phyloP scores from a whole-genome alignment of 2,797 vertebrate genomes.

The Neomorphus geoffroyi region DNA sequence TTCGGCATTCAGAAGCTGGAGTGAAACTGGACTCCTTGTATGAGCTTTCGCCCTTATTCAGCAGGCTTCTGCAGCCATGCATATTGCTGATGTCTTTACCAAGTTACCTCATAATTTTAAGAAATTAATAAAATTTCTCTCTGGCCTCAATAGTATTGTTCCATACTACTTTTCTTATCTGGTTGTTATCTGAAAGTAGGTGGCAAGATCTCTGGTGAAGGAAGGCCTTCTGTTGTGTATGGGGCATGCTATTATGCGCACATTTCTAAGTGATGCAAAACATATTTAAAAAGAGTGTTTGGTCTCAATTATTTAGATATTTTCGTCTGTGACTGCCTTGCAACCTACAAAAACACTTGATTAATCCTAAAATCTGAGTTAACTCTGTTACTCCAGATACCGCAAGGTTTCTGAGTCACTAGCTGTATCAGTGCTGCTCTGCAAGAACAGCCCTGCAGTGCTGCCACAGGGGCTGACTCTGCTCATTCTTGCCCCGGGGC shows the following conservation, averaged over 20 bases:
- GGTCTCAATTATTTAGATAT: background rate
- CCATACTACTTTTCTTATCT: background rate
- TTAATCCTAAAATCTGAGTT: background rate
- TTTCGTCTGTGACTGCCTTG: background rate
- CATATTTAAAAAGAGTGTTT: background rate
- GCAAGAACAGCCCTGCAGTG: rapidly evolving
- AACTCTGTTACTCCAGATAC: background rate
- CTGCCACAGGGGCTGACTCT: background rate
- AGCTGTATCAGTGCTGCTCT: background rate
- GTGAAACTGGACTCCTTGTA: background rate
- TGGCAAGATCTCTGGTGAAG: background rate
- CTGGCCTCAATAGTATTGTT: background rate
- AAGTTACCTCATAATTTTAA: background rate
- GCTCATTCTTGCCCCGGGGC: rapidly evolving
- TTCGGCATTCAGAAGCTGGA: background rate
- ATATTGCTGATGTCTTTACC: background rate
- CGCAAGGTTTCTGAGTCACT: background rate
- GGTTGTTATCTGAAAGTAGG: background rate
- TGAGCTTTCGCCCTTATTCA: background rate
- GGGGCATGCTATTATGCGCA: background rate
- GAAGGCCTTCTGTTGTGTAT: background rate
- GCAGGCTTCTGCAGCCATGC: background rate
- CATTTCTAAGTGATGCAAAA: background rate
- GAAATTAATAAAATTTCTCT: background rate
- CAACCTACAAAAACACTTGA: background rate